Evolutionary conservation across 2,113 vertebrate genomes (phyloP).

Genomic region (Enhydra lutris): DNA sequence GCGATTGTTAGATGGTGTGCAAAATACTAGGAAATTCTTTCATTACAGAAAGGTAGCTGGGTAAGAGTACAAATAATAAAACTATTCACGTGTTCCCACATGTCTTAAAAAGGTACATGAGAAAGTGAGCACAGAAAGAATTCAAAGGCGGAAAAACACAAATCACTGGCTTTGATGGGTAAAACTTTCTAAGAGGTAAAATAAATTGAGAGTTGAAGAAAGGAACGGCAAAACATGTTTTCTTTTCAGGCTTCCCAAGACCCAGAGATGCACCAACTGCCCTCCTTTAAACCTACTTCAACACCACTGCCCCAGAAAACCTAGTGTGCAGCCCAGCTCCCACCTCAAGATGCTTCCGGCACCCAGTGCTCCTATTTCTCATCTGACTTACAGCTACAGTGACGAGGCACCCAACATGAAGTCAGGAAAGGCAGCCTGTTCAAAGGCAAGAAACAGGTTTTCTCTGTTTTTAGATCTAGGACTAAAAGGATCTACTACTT

Average conservation of each 20-base stretch:
- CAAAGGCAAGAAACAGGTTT: not conserved
- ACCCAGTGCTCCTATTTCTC: not conserved
- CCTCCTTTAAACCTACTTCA: not conserved
- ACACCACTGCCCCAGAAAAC: not conserved
- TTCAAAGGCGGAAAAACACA: not conserved
- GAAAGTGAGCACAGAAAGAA: not conserved
- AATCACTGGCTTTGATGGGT: not conserved
- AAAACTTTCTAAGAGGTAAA: not conserved
- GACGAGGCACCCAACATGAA: not conserved
- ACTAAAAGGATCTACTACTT: not conserved
- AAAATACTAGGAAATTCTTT: not conserved
- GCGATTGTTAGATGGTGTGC: not conserved
- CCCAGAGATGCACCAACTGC: not conserved
- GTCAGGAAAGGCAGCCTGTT: not conserved
- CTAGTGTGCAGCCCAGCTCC: not conserved
- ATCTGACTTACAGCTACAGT: not conserved
- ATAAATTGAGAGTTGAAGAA: conserved; percentile 22
- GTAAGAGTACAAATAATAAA: conserved; percentile 8
- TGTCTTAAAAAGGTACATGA: not conserved
- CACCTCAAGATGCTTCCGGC: not conserved
- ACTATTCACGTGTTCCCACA: not conserved
- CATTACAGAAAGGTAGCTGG: not conserved
- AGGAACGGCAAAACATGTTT: not conserved
- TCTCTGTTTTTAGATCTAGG: not conserved
- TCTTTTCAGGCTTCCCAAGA: not conserved